Base-by-base conservation (phyloP, 30 jellyfish, hydroid and myxozoan species). In the Morbakka virulenta region DNA sequence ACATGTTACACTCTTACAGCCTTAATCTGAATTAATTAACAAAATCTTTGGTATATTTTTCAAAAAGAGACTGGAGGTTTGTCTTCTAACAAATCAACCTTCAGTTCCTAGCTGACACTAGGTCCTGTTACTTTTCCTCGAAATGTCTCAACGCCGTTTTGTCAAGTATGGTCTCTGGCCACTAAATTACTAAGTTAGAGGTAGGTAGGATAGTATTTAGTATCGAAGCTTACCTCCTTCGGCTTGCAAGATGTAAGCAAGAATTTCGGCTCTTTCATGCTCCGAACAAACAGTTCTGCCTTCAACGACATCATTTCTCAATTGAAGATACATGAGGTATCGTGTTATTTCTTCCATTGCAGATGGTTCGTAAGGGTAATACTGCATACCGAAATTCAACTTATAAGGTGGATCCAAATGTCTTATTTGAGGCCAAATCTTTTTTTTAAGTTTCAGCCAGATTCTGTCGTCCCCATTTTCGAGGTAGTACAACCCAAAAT, bases 391-490 rank as follows among this genome's bases (percentile, higher is more conserved):
- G 50, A 91, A 91, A 52, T 79, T 79, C 57, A 91, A 32, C 48
- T 78, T 86, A 35, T 91, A 91, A 1, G 98, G 98, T 22, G 96
- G 94, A 71, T 78, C 98, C 28, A 83, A 73, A 27, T 76, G 83
- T 63, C 74, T 87, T 33, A 91, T 83, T 74, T 91, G 96, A n/a
- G 95, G 84, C 98, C 98, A 91, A 32, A 84, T 74, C 34, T 72
- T 83, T 64, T 65, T 51, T 21, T 80, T 75, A 30, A 67, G 73
- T 24, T 84, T 65, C 53, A 91, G 81, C 98, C 98, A 91, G 24
- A 67, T 64, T 34, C 96, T 50, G 0, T 77, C 84, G 22, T 84
- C 71, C 28, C 86, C 36, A 66, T 91, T 84, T n/a, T 85, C 62
- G 36, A 84, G 35, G 34, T 25, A 91, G 67, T 83, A 91, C 11